These are phyloP conservation scores for Saguinus midas DNA, from an alignment of 2,113 vertebrate species.

Conservation along the genomic window DNA sequence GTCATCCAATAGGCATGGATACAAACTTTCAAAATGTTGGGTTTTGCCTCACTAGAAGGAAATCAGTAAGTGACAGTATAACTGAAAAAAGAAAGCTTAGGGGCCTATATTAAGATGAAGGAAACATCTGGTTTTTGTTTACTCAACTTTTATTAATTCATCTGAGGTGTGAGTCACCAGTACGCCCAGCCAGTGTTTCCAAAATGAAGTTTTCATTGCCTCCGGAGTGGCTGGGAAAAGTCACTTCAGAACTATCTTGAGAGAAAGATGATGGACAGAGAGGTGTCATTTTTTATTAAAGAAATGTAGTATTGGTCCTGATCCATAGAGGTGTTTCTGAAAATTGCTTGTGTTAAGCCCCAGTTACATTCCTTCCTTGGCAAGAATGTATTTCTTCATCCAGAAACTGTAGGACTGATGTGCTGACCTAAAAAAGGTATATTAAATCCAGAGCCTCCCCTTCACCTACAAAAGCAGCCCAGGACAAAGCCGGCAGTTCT, in stretches of 20 bases:
- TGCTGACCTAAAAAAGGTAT: not conserved
- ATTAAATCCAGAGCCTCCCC: conserved; percentile 22
- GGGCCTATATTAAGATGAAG: conserved; percentile 45
- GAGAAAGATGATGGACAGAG: conserved; percentile 32
- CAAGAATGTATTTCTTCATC: conserved; percentile 10
- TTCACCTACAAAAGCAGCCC: not conserved
- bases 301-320: not conserved
- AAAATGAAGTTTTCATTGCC: conserved; percentile 56
- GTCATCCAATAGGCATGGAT: not conserved
- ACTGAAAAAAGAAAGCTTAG: conserved; percentile 42
- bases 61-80: conserved; percentile 45
- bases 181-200: conserved; percentile 65
- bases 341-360: conserved; percentile 22
- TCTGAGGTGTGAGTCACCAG: conserved; percentile 72
- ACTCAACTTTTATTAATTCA: conserved; percentile 70
- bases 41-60: conserved; percentile 56
- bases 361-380: not conserved
- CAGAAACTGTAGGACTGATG: not conserved
- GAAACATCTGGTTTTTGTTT: conserved; percentile 76
- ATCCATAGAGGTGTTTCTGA: not conserved
- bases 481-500: not conserved
- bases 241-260: conserved; percentile 51
- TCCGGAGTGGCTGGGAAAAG: conserved; percentile 35
- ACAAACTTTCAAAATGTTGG: not conserved
- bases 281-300: not conserved